Percentiles rank a stretch among this genome's conserved stretches.
phyloP scores from a whole-genome alignment of 2,797 vertebrate genomes.

The Gadopsis marmoratus region DNA sequence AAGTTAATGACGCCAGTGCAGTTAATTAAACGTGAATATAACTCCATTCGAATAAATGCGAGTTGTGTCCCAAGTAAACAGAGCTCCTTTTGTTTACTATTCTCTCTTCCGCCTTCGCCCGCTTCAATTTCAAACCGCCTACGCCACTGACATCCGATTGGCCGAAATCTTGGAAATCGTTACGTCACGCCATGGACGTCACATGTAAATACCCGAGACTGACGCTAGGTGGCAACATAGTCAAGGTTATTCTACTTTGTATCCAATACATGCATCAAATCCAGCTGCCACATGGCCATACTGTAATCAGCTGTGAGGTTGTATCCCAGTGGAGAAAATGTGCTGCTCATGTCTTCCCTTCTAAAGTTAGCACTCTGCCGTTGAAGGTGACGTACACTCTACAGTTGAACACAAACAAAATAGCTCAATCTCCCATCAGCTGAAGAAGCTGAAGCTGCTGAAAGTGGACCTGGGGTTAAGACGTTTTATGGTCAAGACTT shows the following conservation, averaged over 20 bases:
- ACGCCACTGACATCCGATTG: constrained; percentile 71
- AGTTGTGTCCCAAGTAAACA: neutral
- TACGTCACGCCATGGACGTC: constrained; percentile 27
- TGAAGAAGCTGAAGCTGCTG: neutral
- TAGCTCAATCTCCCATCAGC: neutral
- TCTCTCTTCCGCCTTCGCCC: constrained; percentile 76
- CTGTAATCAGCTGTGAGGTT: neutral
- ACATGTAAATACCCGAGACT: rapidly evolving
- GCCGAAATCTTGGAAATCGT: constrained; percentile 36
- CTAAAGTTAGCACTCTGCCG: constrained; percentile 32
- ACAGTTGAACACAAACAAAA: constrained; percentile 21
- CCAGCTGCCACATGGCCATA: neutral
- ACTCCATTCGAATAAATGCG: neutral
- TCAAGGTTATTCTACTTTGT: neutral
- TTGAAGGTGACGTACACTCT: constrained; percentile 6
- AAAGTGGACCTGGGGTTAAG: neutral
- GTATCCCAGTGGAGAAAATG: neutral
- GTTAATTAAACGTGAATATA: neutral
- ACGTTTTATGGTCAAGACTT: neutral
- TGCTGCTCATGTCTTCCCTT: neutral
- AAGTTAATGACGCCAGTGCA: neutral
- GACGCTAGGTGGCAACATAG: constrained; percentile 63
- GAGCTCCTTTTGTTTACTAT: constrained; percentile 66
- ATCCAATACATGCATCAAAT: neutral
- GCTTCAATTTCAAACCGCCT: constrained; percentile 85